Evolutionary conservation across 2,797 vertebrate genomes (phyloP).

Genomic region (Sebastes diploproa): DNA sequence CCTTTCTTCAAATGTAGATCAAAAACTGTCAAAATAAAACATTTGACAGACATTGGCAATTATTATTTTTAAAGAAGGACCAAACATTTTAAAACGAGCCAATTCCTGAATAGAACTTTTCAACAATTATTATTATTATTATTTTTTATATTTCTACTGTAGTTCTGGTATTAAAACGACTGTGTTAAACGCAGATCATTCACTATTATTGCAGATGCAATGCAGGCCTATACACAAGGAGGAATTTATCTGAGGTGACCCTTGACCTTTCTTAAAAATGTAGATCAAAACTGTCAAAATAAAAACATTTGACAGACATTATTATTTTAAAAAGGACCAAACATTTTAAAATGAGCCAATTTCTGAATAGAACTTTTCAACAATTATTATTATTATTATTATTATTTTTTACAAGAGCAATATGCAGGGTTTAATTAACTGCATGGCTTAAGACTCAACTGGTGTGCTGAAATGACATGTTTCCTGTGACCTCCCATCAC

Average conservation of each 20-base stretch:
- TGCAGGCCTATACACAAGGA: slow-evolving; percentile 23
- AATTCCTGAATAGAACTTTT: neutral
- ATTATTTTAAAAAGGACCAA: slow-evolving; percentile 8
- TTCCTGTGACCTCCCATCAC: slow-evolving; percentile 58
- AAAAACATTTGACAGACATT: neutral
- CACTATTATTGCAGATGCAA: slow-evolving; percentile 14
- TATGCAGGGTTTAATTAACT: slow-evolving; percentile 49
- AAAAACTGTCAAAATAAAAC: neutral
- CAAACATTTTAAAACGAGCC: neutral
- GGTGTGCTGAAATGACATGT: slow-evolving; percentile 57
- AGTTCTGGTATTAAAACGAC: too few species aligned
- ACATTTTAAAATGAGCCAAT: neutral
- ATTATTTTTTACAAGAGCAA: slow-evolving; percentile 1
- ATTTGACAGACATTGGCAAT: too few species aligned
- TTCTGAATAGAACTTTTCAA: neutral
- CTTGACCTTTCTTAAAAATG: slow-evolving; percentile 42
- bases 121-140: too few species aligned
- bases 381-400: too few species aligned
- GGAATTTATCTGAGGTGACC: slow-evolving; percentile 27
- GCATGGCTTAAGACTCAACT: slow-evolving; percentile 56
- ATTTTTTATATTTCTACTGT: neutral
- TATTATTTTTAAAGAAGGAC: neutral
- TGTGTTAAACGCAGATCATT: too few species aligned
- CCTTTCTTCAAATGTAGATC: slow-evolving; percentile 29
- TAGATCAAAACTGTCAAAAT: neutral